Percentiles rank a stretch among this genome's conserved stretches.
Conservation (phyloP, 2,888 invertebrate genomes). For the Petrolisthes manimaculis region DNA sequence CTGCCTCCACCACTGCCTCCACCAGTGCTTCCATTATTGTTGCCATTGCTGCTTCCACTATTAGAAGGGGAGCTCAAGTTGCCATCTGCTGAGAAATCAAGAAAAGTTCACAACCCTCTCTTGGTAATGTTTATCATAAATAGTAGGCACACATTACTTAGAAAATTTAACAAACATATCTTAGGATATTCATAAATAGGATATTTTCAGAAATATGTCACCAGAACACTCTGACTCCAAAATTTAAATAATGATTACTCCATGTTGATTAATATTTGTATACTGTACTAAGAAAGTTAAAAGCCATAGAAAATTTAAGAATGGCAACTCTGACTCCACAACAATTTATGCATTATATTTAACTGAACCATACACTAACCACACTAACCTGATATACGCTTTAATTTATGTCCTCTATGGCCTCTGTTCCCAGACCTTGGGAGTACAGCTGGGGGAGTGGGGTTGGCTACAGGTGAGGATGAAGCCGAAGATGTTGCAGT, state of each 20-base stretch:
- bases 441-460: constrained; percentile 55
- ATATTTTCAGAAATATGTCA: no score
- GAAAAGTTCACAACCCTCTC: no score
- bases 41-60: constrained; percentile 9
- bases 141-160: no score
- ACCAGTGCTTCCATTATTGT: constrained; percentile 33
- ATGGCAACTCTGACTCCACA: not conserved
- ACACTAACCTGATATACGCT: constrained; percentile 58
- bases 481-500: constrained; percentile 44
- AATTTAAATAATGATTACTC: no score
- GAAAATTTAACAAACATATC: no score
- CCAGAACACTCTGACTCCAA: no score
- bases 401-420: constrained; percentile 50
- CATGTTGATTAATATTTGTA: no score
- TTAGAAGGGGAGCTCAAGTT: not conserved
- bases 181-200: no score
- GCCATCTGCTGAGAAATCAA: no score
- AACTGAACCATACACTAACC: not conserved
- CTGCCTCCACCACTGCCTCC: not conserved
- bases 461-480: constrained; percentile 43
- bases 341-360: constrained; percentile 11
- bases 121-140: no score
- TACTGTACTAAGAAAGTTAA: no score
- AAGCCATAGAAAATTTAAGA: no score
- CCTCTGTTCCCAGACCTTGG: constrained; percentile 50